Conservation (phyloP, 2,113 vertebrate species). For the Pholis gunnellus region DNA sequence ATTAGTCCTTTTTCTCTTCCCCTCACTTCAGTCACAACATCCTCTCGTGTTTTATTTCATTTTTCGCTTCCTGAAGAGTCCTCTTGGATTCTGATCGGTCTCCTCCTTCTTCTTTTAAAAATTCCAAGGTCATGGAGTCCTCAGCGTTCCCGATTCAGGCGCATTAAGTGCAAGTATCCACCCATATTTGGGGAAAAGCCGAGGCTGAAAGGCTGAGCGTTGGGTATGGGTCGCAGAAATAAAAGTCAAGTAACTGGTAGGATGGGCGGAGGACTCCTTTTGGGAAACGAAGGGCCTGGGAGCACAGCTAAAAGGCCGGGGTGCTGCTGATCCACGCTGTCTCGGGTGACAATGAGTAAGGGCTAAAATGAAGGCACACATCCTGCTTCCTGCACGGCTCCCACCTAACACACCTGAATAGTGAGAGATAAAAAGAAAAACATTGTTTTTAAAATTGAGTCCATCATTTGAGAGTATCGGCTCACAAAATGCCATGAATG, state of each 20-base stretch:
- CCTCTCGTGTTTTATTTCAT: constrained; percentile 79
- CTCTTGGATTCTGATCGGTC: constrained; percentile 85
- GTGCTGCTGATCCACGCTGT: constrained; percentile 89
- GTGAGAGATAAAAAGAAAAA: constrained; percentile 14
- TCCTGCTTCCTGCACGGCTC: constrained; percentile 88
- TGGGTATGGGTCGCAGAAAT: constrained; percentile 83
- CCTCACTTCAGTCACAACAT: constrained; percentile 81
- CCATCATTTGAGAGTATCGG: constrained; percentile 14
- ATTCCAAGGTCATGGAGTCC: constrained; percentile 92
- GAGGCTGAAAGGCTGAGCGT: constrained; percentile 84
- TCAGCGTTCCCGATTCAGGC: constrained; percentile 90
- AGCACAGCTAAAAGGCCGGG: constrained; percentile 80
- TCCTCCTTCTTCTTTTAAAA: constrained; percentile 55
- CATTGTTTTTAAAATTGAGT: background rate
- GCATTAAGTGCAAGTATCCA: constrained; percentile 87
- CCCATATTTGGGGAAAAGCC: constrained; percentile 85
- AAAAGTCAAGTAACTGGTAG: constrained; percentile 81
- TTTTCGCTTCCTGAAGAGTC: constrained; percentile 70
- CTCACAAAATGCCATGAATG: constrained; percentile 49
- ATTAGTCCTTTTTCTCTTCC: constrained; percentile 87
- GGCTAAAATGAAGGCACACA: constrained; percentile 99
- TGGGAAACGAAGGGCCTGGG: constrained; percentile 82
- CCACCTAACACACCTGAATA: constrained; percentile 95
- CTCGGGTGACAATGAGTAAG: constrained; percentile 94
- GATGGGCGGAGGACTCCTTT: constrained; percentile 79